A percentile compares a stretch with the other conserved stretches of the same genome.
Conservation (phyloP, 2,797 vertebrate species). For the Balearica regulorum region DNA sequence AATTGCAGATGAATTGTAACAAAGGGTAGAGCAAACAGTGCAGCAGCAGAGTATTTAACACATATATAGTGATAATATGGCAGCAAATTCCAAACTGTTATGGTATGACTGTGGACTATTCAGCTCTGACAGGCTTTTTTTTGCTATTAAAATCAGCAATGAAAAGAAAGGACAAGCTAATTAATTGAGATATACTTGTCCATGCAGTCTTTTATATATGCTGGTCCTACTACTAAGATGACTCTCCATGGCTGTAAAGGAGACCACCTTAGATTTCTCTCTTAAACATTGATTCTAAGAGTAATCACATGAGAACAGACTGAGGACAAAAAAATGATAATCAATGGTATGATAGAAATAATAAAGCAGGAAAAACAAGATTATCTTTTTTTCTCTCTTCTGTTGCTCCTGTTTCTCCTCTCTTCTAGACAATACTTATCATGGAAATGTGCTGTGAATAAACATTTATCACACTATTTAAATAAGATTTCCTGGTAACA, state of each 20-base stretch:
- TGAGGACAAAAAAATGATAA: not conserved
- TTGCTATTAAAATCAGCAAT: not conserved
- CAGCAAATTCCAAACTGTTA: not conserved
- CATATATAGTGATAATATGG: not conserved
- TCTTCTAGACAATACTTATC: not conserved
- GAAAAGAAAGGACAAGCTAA: not conserved
- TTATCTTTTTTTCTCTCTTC: not conserved
- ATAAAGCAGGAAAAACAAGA: not conserved
- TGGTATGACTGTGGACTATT: not conserved
- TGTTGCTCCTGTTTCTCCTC: not conserved
- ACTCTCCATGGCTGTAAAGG: not conserved
- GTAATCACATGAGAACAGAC: not conserved
- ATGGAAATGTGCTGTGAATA: not conserved
- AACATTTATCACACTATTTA: not conserved
- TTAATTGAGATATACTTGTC: not conserved
- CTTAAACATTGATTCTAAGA: not conserved
- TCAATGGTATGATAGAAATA: accelerated
- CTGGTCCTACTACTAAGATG: not conserved
- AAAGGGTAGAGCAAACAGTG: not conserved
- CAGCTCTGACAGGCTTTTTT: not conserved
- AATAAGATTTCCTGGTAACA: not conserved
- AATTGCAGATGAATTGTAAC: not conserved
- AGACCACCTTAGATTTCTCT: not conserved
- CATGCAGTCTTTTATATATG: not conserved
- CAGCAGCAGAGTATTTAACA: not conserved